A percentile compares a stretch with the other conserved stretches of the same genome.
Conservation (phyloP, 2,797 vertebrate genomes). For the Lepilemur septentrionalis region DNA sequence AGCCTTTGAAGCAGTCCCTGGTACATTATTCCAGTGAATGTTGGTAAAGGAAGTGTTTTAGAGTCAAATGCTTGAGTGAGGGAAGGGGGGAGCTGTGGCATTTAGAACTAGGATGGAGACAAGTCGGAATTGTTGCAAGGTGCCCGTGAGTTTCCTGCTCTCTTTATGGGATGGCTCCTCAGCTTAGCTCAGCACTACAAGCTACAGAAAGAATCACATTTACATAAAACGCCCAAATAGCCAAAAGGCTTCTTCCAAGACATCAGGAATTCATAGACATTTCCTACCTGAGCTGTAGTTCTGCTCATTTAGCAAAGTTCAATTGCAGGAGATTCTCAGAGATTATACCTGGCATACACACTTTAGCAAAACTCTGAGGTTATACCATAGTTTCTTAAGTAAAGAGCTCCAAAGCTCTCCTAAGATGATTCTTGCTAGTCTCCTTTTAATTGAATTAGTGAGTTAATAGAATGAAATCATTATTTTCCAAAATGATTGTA, state of each 20-base stretch:
- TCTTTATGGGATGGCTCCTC: neutral
- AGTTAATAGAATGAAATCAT: constrained; percentile 34
- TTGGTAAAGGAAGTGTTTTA: neutral
- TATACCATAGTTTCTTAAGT: constrained; percentile 27
- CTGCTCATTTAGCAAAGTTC: constrained; percentile 49
- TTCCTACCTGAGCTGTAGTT: constrained; percentile 14
- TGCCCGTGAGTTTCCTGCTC: neutral
- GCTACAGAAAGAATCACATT: constrained; percentile 6
- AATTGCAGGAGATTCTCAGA: constrained; percentile 59
- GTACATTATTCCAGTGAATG: neutral
- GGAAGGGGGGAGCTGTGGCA: neutral
- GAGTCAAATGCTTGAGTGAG: neutral
- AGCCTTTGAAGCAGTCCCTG: neutral
- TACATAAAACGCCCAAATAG: constrained; percentile 43
- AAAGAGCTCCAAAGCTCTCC: neutral
- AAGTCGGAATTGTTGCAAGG: neutral
- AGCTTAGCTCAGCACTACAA: neutral
- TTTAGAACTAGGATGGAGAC: neutral
- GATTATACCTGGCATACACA: neutral
- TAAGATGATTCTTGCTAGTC: constrained; percentile 16
- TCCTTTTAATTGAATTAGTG: constrained; percentile 58
- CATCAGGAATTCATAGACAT: neutral
- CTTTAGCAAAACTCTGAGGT: constrained; percentile 59
- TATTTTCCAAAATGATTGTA: neutral
- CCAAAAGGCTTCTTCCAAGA: constrained; percentile 20